Evolutionary conservation across 2,888 invertebrate genomes (phyloP), one percentile per base, ranked within the genome.

Genomic region (Xylocampa areola): DNA sequence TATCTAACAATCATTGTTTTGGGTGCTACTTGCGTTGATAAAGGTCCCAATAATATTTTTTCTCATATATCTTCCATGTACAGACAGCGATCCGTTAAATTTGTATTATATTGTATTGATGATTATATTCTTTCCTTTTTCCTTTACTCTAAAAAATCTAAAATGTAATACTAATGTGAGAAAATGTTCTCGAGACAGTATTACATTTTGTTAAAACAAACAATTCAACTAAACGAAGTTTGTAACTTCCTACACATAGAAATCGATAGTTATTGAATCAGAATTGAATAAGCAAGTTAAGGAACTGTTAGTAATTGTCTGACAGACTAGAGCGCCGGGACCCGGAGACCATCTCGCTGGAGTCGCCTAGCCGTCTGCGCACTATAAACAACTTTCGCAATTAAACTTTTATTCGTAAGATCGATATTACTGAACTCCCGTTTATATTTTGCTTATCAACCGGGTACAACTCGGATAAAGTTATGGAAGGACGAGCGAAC

Each of bases 321-420:
- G 69, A 69, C 69, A 69, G 75, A 72, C 63, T 72, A 69, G 57
- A 57, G 49, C 67, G 60, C 50, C 49, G 45, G 59, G 44, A 60
- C 68, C 36, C 58, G 54, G 62, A 65, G 68, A 79, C 70, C 73
- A 71, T 73, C 76, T 76, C 69, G 73, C 75, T 69, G 75, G 69
- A 71, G 82, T 79, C 81, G 82, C 76, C 81, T 64, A 76, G 79
- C 78, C 84, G 87, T 88, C 87, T 88, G 86, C 82, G 81, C 81
- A 86, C 85, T 88, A 84, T 86, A 89, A 87, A 87, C 85, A 91
- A 92, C 88, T 91, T 92, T 90, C 64, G 86, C 91, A 92, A 91
- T 92, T 91, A 91, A 91, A 92, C 88, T 92, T 91, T 90, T 90
- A 91, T 90, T 86, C 81, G 80, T 73, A 66, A 85, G 79, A 87